Evolutionary conservation across 2,888 invertebrate genomes (phyloP), one percentile per base, ranked within the genome.

Genomic region (Malthinus flaveolus): DNA sequence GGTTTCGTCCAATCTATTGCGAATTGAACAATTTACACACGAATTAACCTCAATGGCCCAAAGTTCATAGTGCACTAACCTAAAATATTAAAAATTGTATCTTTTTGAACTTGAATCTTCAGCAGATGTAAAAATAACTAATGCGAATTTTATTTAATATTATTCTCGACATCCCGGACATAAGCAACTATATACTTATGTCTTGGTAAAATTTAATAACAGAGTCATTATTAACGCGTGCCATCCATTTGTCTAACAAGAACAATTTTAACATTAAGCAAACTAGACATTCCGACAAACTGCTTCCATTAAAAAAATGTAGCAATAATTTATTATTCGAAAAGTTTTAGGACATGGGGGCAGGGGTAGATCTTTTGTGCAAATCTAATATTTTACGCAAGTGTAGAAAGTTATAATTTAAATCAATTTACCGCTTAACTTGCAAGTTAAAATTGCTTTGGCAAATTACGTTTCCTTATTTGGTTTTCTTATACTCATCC

Each of bases 101-200:
- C 23, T 37, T 53, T 53, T 37, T 33, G 36, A 53, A 47, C 32
- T 36, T 32, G 45, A 53, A 59, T 48, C 50, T 42, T 44, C 51
- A 42, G 23, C 55, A 59, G 50, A 50, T 55, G 55, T 59, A 50
- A 50, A 47, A 55, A 55, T 59, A 59, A 56, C 57, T 57, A 61
- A 61, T 61, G 61, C 56, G 69, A 72, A 72, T 72, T 74, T 75
- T 73, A 75, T 76, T 75, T 72, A 72, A 72, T 72, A 73, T 75
- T 73, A 75, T 76, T 75, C 72, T 71, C 70, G 59, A 76, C 76
- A 76, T 77, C 76, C 76, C 75, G 76, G 76, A 77, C 75, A 73
- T 71, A 67, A 67, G 61, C 70, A 75, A 74, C 73, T 75, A 76
- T 68, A 68, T 70, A 72, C 71, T 74, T 72, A 69, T 68, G 65